Percentiles rank a stretch among this genome's conserved stretches.
These are phyloP conservation scores for Lysandra coridon DNA, from an alignment of 2,888 invertebrate genomes.

Conservation along the genomic window DNA sequence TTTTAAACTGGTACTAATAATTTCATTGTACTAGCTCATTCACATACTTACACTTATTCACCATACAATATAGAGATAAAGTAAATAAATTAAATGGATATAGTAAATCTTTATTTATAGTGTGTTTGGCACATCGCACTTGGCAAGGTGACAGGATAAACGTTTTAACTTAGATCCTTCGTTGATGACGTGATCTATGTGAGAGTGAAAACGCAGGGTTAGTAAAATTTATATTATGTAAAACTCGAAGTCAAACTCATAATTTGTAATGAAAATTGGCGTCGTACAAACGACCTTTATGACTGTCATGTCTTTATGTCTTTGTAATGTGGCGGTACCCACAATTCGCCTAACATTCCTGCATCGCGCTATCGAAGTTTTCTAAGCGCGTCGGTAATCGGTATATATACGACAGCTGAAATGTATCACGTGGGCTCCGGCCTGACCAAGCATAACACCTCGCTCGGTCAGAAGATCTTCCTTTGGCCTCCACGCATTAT, in stretches of 20 bases:
- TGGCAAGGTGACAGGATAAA: conserved; percentile 27
- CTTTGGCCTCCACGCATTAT: no score
- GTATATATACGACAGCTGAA: no score
- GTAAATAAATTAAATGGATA: not conserved
- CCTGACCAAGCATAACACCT: no score
- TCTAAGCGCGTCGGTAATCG: no score
- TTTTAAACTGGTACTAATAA: not conserved
- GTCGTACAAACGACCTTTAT: no score
- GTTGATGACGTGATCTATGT: not conserved
- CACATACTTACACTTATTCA: not conserved
- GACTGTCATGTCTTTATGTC: no score
- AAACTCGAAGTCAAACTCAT: not conserved
- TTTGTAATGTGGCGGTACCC: no score
- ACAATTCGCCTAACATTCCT: no score
- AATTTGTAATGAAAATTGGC: not conserved
- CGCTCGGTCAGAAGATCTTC: no score
- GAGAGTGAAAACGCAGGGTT: not conserved
- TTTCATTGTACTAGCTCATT: not conserved
- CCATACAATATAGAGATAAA: not conserved
- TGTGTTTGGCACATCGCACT: conserved; percentile 14
- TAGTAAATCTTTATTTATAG: conserved; percentile 6
- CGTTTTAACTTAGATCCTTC: conserved; percentile 9
- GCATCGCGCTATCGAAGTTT: no score
- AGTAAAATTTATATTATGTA: not conserved
- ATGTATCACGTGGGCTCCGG: no score